These are phyloP conservation scores for Ispidina lecontei DNA, from an alignment of 2,797 vertebrate species.

Conservation along the genomic window DNA sequence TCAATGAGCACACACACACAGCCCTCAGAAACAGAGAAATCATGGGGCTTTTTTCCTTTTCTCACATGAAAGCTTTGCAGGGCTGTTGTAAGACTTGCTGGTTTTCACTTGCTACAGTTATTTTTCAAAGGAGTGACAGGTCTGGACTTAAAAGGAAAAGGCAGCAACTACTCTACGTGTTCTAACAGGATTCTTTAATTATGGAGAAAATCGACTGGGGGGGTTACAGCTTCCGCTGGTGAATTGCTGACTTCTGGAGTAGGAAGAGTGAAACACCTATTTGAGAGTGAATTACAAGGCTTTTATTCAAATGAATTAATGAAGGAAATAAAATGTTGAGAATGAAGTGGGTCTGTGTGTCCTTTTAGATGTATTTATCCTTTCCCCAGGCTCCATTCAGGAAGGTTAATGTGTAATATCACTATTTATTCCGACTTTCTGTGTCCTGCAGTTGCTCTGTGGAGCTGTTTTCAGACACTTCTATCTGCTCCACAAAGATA, in stretches of 20 bases:
- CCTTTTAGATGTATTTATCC: not conserved
- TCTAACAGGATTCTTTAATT: slow-evolving; percentile 2
- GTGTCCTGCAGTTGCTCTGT: not conserved
- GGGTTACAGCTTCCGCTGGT: not conserved
- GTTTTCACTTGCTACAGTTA: not conserved
- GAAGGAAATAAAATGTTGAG: not conserved
- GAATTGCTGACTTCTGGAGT: not conserved
- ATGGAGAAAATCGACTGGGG: not conserved
- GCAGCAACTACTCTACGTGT: not conserved
- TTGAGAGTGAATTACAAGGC: not conserved
- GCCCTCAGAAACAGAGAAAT: not conserved
- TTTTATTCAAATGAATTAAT: not conserved
- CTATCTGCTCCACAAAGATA: not conserved
- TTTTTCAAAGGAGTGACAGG: slow-evolving; percentile 24
- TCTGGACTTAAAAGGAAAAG: slow-evolving; percentile 25
- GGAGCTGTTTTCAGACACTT: not conserved
- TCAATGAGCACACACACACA: not conserved
- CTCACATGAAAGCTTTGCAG: not conserved
- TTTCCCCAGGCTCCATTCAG: not conserved
- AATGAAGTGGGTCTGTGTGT: not conserved
- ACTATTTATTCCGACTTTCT: not conserved
- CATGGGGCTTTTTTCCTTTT: not conserved
- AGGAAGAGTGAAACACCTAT: not conserved
- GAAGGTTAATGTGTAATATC: not conserved
- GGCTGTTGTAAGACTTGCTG: not conserved